A percentile compares a stretch with the other conserved stretches of the same genome.
phyloP scores from a whole-genome alignment of 2,888 invertebrate genomes.

The Ferrisia virgata region DNA sequence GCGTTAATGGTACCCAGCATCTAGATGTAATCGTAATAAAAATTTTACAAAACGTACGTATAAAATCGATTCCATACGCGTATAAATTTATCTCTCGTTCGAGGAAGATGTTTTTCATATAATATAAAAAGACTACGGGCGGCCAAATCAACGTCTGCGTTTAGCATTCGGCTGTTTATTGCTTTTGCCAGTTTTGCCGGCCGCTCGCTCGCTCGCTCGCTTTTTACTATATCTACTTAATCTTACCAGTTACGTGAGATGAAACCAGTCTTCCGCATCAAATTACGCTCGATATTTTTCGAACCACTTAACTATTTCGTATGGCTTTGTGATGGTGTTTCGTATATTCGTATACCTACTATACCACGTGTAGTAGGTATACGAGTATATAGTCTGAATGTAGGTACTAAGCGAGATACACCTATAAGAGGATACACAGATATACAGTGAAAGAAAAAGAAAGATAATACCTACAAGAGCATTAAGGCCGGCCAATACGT shows the following conservation, averaged over 20 bases:
- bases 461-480: not conserved
- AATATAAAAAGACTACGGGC: too few species aligned
- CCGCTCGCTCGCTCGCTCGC: too few species aligned
- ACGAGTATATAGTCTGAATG: too few species aligned
- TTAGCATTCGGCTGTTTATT: not conserved
- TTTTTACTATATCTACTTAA: not conserved
- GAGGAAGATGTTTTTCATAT: not conserved
- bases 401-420: too few species aligned
- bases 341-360: too few species aligned
- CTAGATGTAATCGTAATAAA: too few species aligned
- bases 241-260: not conserved
- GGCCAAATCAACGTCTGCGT: not conserved
- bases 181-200: too few species aligned
- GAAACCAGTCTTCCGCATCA: slow-evolving; percentile 10
- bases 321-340: not conserved
- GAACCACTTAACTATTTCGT: slow-evolving; percentile 24
- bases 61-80: too few species aligned
- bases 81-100: not conserved
- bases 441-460: not conserved
- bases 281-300: slow-evolving; percentile 14
- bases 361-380: not conserved
- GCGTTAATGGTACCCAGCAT: too few species aligned
- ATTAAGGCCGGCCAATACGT: too few species aligned
- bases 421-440: too few species aligned
- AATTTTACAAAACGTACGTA: too few species aligned